Evolutionary conservation across 2,797 vertebrate species (phyloP).

Genomic region (Typhlichthys eigenmanni): DNA sequence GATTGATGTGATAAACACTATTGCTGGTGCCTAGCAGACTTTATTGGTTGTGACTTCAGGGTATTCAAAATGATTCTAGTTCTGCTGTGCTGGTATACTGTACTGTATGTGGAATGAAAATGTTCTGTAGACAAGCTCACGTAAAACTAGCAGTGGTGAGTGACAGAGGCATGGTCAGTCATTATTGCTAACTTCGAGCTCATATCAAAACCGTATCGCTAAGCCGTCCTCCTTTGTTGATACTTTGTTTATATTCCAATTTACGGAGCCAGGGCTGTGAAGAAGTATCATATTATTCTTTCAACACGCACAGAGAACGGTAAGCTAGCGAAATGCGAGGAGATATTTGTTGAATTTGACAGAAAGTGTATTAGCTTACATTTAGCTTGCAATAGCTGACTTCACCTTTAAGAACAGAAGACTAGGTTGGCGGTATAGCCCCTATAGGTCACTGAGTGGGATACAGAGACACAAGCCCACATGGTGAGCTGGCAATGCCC

Average conservation of each 20-base stretch:
- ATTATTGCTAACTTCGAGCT: too few relatives aligned
- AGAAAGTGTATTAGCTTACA: too few relatives aligned
- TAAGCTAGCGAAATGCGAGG: too few relatives aligned
- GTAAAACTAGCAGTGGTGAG: not conserved
- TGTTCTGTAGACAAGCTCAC: not conserved
- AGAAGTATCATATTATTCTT: too few relatives aligned
- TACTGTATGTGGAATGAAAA: not conserved
- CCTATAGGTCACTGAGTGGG: not conserved
- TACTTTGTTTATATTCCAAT: too few relatives aligned
- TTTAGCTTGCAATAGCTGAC: too few relatives aligned
- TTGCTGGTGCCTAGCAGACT: not conserved
- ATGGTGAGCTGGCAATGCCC: constrained; percentile 69
- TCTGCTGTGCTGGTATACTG: not conserved
- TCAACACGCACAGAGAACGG: too few relatives aligned
- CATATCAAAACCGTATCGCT: too few relatives aligned
- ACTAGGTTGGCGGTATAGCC: constrained; percentile 18
- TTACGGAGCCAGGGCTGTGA: too few relatives aligned
- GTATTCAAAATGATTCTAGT: not conserved
- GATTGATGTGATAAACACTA: constrained; percentile 3
- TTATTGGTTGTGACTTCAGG: not conserved
- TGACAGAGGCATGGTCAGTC: too few relatives aligned
- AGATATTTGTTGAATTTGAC: too few relatives aligned
- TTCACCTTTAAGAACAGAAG: not conserved
- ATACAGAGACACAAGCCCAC: not conserved
- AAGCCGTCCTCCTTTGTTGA: too few relatives aligned